Base-by-base conservation (phyloP, 2,888 invertebrate species). In the Leptothorax acervorum region DNA sequence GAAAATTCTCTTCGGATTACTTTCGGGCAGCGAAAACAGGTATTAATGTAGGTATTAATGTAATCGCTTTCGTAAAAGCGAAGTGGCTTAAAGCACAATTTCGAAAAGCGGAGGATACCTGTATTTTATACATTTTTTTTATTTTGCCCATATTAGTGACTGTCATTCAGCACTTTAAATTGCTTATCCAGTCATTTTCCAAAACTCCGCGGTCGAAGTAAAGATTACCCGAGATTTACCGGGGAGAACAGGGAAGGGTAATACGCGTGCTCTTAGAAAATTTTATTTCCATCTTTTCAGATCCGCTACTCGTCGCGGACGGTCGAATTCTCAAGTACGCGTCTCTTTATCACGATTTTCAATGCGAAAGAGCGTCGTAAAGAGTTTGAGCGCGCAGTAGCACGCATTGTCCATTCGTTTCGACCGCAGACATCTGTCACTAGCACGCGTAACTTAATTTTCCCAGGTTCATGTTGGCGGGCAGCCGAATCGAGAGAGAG, bases 361-460 rank as follows among this genome's bases (percentile, higher is more conserved):
- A 89, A 79, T 76, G 82, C 83, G 71, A 68, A 78, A 86, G 89
- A 87, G 85, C 79, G 51, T 73, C 88, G 89, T 86, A 85, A 75
- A 83, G 85, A 87, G 89, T 85, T 89, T 83, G 89, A 88, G 89
- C 87, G 88, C 84, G 89, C 85, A 87, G 90, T 88, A 71, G 78
- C 89, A 87, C 83, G 90, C 84, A 90, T 92, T 91, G 91, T 90
- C 89, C 87, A 88, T 89, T 87, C 89, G 85, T 90, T 90, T 85
- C 89, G 84, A 70, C 86, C 75, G 70, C 82, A 87, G 88, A 90
- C 90, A 89, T 88, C 93, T 93, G 93, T 93, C 93, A 93, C 87
- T 87, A 86, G 89, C 93, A 93, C 87, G 91, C 90, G 90, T 92
- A 90, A 93, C 92, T 92, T 92, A 91, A 93, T 93, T 93, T 93